A percentile compares a stretch with the other conserved stretches of the same genome.
These are phyloP conservation scores for Epinephelus moara DNA, from an alignment of 2,113 vertebrate species.

Conservation along the genomic window DNA sequence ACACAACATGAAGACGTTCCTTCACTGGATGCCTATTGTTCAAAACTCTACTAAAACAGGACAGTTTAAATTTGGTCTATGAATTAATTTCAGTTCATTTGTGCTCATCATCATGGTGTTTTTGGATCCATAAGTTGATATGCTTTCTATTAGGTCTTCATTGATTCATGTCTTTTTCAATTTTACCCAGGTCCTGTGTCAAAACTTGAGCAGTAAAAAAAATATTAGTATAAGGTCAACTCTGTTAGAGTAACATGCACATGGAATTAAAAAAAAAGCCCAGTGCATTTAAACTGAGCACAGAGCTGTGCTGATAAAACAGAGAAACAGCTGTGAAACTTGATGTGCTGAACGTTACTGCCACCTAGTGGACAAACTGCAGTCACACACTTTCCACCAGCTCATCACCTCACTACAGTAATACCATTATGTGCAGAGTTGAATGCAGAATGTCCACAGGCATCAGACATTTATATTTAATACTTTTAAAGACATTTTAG, in stretches of 20 bases:
- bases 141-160: no score
- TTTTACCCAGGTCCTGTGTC: background rate
- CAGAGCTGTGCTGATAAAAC: background rate
- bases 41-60: background rate
- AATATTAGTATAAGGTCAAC: background rate
- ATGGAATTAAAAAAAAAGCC: background rate
- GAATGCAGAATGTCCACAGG: no score
- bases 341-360: conserved; percentile 31
- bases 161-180: background rate
- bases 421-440: background rate
- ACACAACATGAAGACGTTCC: background rate
- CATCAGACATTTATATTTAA: no score
- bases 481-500: no score
- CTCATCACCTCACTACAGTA: background rate
- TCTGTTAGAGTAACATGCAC: background rate
- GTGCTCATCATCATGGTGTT: background rate
- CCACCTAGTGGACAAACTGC: conserved; percentile 56
- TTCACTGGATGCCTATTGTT: background rate
- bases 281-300: no score
- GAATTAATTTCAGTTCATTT: background rate
- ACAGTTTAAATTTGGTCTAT: background rate
- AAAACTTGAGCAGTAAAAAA: background rate
- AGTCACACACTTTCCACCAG: conserved; percentile 15
- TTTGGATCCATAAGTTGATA: background rate
- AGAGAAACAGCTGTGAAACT: background rate